Percentiles rank a stretch among this genome's conserved stretches.
phyloP scores from a whole-genome alignment of 2,797 vertebrate species.

The Sarcophilus harrisii region DNA sequence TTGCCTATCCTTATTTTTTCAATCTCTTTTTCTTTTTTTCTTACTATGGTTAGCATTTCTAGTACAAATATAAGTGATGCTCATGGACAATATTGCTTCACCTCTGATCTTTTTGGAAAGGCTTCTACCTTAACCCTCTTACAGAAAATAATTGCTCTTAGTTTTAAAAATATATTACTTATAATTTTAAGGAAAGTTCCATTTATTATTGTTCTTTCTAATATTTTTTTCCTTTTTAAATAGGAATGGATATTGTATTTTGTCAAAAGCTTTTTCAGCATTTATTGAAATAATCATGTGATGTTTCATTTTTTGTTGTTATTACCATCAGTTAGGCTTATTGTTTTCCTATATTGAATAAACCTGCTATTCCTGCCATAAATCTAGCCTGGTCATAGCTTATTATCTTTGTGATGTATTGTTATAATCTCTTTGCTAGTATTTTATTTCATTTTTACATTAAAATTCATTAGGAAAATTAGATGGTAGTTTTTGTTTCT shows the following conservation, averaged over 20 bases:
- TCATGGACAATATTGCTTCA: background rate
- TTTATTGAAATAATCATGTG: background rate
- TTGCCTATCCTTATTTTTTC: background rate
- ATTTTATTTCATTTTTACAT: background rate
- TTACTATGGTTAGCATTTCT: background rate
- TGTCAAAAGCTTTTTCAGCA: background rate
- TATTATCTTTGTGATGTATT: background rate
- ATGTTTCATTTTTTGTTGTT: background rate
- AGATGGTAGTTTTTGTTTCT: background rate
- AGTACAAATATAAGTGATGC: background rate
- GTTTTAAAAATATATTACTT: background rate
- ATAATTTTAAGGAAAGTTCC: background rate
- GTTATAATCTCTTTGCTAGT: background rate
- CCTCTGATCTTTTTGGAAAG: background rate
- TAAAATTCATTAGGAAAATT: background rate
- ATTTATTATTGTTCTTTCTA: background rate
- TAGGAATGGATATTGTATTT: background rate
- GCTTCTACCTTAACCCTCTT: background rate
- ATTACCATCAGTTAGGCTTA: background rate
- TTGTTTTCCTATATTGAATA: background rate
- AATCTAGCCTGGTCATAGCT: background rate
- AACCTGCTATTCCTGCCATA: background rate
- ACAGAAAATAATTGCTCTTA: background rate
- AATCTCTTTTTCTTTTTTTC: background rate
- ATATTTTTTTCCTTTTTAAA: background rate